Evolutionary conservation across 64 coral and sea anemone species (phyloP).

Genomic region (Montipora sp.): DNA sequence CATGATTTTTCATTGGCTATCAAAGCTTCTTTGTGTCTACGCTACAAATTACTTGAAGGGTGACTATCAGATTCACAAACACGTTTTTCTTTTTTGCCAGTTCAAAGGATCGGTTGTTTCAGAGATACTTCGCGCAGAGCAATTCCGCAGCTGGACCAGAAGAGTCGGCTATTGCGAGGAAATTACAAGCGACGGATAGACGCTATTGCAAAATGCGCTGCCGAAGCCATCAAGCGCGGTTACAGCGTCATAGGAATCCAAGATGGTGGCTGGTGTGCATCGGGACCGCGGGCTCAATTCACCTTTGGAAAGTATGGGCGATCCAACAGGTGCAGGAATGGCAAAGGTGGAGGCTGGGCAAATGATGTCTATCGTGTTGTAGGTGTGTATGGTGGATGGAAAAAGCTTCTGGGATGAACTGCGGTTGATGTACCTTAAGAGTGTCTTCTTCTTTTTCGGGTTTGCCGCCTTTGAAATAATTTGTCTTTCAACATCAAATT

Average conservation of each 20-base stretch:
- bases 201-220: slow-evolving; percentile 23
- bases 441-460: too few species aligned
- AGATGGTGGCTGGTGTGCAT: slow-evolving; percentile 44
- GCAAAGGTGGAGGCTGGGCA: slow-evolving; percentile 50
- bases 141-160: slow-evolving; percentile 12
- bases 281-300: slow-evolving; percentile 4
- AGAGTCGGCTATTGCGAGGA: background rate
- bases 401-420: too few species aligned
- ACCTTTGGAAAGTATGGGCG: slow-evolving; percentile 45
- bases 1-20: too few species aligned
- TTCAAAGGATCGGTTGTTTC: slow-evolving; percentile 55
- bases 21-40: too few species aligned
- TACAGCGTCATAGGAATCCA: slow-evolving; percentile 16
- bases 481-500: too few species aligned
- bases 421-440: too few species aligned
- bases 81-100: background rate
- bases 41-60: background rate
- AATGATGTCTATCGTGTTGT: slow-evolving; percentile 65
- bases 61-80: background rate
- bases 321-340: slow-evolving; percentile 11
- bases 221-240: slow-evolving; percentile 3
- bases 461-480: too few species aligned
- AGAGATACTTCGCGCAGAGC: slow-evolving; percentile 32
- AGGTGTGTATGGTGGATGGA: background rate
- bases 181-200: slow-evolving; percentile 22